Conservation (phyloP, 2,113 vertebrate genomes). For the Aplodontia rufa region DNA sequence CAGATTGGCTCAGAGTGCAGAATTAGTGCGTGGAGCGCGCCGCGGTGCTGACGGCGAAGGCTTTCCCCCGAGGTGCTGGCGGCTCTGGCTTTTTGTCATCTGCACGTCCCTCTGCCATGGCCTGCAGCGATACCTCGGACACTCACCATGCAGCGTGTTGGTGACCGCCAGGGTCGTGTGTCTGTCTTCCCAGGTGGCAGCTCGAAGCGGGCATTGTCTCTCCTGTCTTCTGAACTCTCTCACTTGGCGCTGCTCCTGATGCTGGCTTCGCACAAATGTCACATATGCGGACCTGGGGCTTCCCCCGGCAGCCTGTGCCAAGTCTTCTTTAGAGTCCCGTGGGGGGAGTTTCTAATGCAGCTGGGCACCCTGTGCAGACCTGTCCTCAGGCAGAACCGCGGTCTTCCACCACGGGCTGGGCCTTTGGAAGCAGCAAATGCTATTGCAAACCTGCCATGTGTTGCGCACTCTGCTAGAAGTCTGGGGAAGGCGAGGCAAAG, state of each 20-base stretch:
- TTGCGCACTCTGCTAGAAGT: neutral
- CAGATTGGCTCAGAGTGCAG: neutral
- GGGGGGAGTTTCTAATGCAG: neutral
- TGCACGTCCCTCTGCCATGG: neutral
- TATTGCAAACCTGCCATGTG: neutral
- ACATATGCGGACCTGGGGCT: neutral
- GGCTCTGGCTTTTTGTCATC: neutral
- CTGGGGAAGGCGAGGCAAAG: neutral
- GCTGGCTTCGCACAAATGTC: neutral
- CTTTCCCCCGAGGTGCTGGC: neutral
- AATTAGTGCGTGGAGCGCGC: no score
- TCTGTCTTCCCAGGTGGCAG: neutral
- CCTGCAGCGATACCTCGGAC: no score
- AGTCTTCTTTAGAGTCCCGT: neutral
- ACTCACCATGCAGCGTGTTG: neutral
- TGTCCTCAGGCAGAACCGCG: neutral
- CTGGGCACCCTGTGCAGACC: neutral
- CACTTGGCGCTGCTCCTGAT: neutral
- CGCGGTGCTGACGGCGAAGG: no score
- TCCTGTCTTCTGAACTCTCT: neutral
- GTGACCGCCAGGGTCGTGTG: rapidly evolving
- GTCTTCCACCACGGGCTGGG: neutral
- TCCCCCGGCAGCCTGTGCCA: neutral
- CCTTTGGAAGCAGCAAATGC: neutral
- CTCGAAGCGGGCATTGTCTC: neutral